phyloP scores from a whole-genome alignment of 2,888 invertebrate species.

The Andrena flavipes region DNA sequence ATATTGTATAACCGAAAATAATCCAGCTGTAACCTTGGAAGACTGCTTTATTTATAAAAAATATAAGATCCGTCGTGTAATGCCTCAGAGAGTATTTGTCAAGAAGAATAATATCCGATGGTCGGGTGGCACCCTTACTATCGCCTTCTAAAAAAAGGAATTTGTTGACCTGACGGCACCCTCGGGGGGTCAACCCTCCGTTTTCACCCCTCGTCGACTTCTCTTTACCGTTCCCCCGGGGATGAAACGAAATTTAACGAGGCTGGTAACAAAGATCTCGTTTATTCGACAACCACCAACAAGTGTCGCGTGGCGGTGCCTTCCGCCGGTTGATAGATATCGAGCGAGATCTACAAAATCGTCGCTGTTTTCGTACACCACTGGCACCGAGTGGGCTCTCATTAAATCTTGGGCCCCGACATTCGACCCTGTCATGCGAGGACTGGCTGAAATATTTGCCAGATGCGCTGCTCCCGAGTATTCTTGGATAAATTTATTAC shows the following conservation, averaged over 20 bases:
- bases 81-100: no score
- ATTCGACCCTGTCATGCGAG: slow-evolving; percentile 11
- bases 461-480: slow-evolving; percentile 1
- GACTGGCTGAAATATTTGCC: slow-evolving; percentile 29
- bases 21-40: no score
- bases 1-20: no score
- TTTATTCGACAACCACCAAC: slow-evolving; percentile 71
- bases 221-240: not conserved
- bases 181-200: slow-evolving; percentile 7
- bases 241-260: slow-evolving; percentile 44
- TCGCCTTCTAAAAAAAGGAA: not conserved
- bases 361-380: slow-evolving; percentile 45
- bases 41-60: no score
- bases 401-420: slow-evolving; percentile 44
- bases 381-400: slow-evolving; percentile 28
- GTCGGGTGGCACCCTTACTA: not conserved
- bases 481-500: slow-evolving; percentile 47
- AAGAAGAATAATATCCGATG: no score
- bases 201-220: slow-evolving; percentile 13
- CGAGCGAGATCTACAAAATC: slow-evolving; percentile 60
- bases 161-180: slow-evolving; percentile 11
- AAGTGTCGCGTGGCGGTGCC: slow-evolving; percentile 30
- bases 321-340: slow-evolving; percentile 11
- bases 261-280: slow-evolving; percentile 69
- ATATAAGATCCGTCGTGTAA: no score